Evolutionary conservation across 2,888 invertebrate species (phyloP).

Genomic region (Chrysolina oricalcia): DNA sequence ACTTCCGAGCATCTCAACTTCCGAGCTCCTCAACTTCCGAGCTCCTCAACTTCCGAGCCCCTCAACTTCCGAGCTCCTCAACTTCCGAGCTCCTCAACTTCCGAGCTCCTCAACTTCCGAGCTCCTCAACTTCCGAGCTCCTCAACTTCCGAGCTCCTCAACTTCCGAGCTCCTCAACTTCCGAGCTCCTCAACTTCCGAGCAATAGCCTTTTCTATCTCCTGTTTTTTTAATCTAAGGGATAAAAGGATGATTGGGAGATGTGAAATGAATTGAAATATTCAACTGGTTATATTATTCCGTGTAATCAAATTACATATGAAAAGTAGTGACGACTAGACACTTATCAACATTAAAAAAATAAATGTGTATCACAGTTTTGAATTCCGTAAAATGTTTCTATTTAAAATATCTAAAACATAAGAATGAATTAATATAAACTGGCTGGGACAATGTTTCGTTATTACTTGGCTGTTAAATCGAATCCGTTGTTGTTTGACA

Average conservation of each 20-base stretch:
- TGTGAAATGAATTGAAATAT: constrained; percentile 3
- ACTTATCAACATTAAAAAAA: constrained; percentile 51
- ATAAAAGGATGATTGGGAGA: neutral
- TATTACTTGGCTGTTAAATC: constrained; percentile 67
- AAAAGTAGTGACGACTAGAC: constrained; percentile 47
- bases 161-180: no score
- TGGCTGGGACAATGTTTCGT: neutral
- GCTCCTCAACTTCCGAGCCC: no score
- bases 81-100: no score
- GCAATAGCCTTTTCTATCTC: no score
- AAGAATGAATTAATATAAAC: constrained; percentile 16
- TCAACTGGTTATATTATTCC: constrained; percentile 24
- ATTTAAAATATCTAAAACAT: constrained; percentile 58
- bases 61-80: no score
- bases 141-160: no score
- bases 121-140: no score
- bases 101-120: no score
- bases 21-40: no score
- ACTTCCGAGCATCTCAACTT: no score
- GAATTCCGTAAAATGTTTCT: constrained; percentile 41
- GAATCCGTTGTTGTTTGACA: constrained; percentile 59
- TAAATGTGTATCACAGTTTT: constrained; percentile 57
- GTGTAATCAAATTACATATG: constrained; percentile 38
- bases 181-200: no score
- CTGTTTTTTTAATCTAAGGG: no score